Evolutionary conservation across 2,888 invertebrate genomes (phyloP).

Genomic region (Eutolmus rufibarbis): DNA sequence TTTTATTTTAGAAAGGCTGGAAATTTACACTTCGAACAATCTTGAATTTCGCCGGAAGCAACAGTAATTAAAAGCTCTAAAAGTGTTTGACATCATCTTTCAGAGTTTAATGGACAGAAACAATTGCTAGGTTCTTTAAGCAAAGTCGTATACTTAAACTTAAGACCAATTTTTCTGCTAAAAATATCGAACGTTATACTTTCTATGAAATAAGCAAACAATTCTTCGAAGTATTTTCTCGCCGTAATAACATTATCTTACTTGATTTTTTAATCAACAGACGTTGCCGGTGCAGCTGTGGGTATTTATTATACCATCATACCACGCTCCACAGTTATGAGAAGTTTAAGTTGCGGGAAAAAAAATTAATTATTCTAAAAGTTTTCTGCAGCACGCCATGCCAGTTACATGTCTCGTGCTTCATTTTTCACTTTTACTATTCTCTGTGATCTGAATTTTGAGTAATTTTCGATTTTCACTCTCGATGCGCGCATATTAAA

Average conservation of each 20-base stretch:
- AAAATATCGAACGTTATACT: neutral
- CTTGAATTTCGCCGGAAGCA: too few relatives aligned
- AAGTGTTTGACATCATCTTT: too few relatives aligned
- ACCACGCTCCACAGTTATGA: neutral
- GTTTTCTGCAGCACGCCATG: neutral
- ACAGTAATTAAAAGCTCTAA: too few relatives aligned
- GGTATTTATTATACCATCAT: neutral
- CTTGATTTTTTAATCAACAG: neutral
- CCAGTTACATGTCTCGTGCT: neutral
- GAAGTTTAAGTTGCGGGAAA: neutral
- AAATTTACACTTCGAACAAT: too few relatives aligned
- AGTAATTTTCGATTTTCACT: conserved; percentile 38
- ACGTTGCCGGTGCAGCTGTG: neutral
- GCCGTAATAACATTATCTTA: neutral
- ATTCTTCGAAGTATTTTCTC: neutral
- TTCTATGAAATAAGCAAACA: neutral
- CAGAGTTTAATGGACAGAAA: too few relatives aligned
- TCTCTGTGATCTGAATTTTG: conserved; percentile 28
- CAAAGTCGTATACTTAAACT: too few relatives aligned
- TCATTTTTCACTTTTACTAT: conserved; percentile 17
- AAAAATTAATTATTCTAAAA: neutral
- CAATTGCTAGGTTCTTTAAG: too few relatives aligned
- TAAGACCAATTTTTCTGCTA: neutral
- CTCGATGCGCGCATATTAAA: neutral
- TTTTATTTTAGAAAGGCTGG: too few relatives aligned